phyloP scores from a whole-genome alignment of 2,888 invertebrate genomes.

The Camponotus fellah region DNA sequence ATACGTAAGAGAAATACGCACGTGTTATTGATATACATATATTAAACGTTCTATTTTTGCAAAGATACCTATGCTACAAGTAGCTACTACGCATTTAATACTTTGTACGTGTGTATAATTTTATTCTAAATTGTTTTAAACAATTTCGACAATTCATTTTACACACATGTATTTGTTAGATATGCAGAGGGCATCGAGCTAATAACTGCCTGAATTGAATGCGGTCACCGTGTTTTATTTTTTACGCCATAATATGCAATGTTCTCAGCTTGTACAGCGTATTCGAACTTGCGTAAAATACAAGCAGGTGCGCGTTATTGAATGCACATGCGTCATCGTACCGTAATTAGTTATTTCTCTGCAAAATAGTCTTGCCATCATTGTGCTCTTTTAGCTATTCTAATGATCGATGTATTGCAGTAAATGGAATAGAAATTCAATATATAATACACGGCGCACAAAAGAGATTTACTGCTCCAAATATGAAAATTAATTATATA shows the following conservation, averaged over 20 bases:
- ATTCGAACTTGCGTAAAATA: constrained; percentile 4
- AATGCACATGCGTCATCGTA: constrained; percentile 39
- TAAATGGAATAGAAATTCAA: constrained; percentile 45
- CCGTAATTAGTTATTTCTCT: constrained; percentile 47
- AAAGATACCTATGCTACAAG: not conserved
- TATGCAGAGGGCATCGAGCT: not conserved
- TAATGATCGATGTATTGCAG: constrained; percentile 40
- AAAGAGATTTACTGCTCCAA: not conserved
- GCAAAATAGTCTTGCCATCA: constrained; percentile 11
- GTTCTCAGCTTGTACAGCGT: not conserved
- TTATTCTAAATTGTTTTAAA: not conserved
- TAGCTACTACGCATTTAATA: not conserved
- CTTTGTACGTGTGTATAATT: not conserved
- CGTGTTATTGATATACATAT: not conserved
- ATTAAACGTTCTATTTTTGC: not conserved
- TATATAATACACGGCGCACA: not conserved
- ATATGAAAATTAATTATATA: not conserved
- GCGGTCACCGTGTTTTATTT: not conserved
- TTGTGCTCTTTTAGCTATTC: constrained; percentile 41
- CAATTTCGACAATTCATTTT: not conserved
- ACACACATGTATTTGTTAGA: not conserved
- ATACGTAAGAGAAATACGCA: not conserved
- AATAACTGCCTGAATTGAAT: not conserved
- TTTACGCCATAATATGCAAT: not conserved
- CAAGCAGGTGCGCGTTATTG: constrained; percentile 43